phyloP scores from a whole-genome alignment of 1,140 invertebrate species.

The Drosophila ananassae region DNA sequence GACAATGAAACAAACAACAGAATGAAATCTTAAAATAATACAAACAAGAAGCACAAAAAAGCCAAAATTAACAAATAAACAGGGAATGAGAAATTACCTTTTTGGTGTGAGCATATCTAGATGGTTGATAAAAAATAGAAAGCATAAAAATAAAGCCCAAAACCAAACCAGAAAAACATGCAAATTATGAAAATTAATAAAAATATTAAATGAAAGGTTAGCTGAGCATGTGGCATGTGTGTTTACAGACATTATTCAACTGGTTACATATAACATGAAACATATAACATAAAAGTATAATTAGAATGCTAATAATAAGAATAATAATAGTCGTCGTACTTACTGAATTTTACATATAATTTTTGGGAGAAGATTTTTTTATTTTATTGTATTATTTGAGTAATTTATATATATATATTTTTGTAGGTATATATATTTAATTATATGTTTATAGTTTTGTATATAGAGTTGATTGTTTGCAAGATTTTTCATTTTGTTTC shows the following conservation, averaged over 20 bases:
- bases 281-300: constrained; percentile 38
- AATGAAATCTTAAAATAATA: not conserved
- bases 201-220: constrained; percentile 24
- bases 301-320: constrained; percentile 44
- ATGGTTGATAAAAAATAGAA: not conserved
- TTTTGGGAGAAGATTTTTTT: constrained; percentile 47
- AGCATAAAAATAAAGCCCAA: not conserved
- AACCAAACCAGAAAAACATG: not conserved
- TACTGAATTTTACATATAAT: constrained; percentile 73
- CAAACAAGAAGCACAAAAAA: not conserved
- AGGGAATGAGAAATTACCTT: not conserved
- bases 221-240: constrained; percentile 17
- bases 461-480: constrained; percentile 57
- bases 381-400: constrained; percentile 35
- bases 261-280: constrained; percentile 20
- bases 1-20: not conserved
- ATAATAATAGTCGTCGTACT: constrained; percentile 70
- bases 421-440: constrained; percentile 28
- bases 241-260: constrained; percentile 22
- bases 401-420: constrained; percentile 38
- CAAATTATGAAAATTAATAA: not conserved
- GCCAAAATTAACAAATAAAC: not conserved
- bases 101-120: not conserved
- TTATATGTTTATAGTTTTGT: constrained; percentile 34
- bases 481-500: too few species aligned